Percentiles rank a stretch among this genome's conserved stretches.
These are phyloP conservation scores for Pelecanus crispus DNA, from an alignment of 2,113 vertebrate species.

Conservation along the genomic window DNA sequence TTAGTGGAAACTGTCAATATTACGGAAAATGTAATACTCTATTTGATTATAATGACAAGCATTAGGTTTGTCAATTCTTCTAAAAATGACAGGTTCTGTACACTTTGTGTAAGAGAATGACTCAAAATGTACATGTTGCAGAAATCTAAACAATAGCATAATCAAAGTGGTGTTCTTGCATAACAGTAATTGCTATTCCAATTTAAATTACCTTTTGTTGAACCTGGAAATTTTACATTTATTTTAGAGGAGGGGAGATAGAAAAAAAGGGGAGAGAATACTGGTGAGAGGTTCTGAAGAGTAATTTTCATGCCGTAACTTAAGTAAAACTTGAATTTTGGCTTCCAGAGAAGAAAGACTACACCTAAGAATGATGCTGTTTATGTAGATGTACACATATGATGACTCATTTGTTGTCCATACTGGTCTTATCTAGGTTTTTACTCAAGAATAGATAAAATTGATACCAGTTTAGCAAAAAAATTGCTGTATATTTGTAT, in stretches of 20 bases:
- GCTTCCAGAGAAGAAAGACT: not conserved
- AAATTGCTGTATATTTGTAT: no score
- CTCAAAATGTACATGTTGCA: not conserved
- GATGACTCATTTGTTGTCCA: not conserved
- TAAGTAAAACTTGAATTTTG: not conserved
- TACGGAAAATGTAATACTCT: not conserved
- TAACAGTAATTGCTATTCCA: not conserved
- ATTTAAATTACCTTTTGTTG: not conserved
- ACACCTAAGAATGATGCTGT: not conserved
- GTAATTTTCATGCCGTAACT: not conserved
- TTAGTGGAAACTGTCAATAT: not conserved
- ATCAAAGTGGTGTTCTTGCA: not conserved
- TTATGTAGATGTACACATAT: not conserved
- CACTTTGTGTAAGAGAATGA: not conserved
- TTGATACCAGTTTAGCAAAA: not conserved
- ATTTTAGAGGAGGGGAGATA: not conserved
- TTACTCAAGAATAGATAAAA: not conserved
- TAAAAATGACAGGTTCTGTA: not conserved
- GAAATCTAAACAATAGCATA: not conserved
- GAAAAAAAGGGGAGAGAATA: not conserved
- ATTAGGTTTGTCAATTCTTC: not conserved
- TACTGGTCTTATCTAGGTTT: not conserved
- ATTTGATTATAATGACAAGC: not conserved
- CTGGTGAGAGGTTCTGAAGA: not conserved
- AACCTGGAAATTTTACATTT: not conserved